Evolutionary conservation across 1,140 invertebrate species (phyloP).

Genomic region (Orchesella cincta): DNA sequence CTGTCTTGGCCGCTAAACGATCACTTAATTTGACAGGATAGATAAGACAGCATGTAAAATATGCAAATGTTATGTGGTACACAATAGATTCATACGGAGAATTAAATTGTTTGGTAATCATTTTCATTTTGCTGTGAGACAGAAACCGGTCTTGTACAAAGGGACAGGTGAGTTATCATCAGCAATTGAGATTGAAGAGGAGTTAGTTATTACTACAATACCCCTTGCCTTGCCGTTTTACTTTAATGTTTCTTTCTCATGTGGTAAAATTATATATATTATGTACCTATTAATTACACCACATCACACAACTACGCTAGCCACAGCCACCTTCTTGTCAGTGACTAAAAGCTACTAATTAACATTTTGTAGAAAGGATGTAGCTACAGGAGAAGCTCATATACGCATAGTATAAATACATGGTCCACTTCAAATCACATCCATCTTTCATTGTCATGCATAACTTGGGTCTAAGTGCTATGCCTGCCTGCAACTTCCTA

Average conservation of each 20-base stretch:
- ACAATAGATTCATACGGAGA: background rate
- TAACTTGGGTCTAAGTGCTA: too few relatives aligned
- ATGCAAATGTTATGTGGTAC: background rate
- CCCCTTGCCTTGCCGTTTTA: too few relatives aligned
- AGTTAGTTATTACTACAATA: too few relatives aligned
- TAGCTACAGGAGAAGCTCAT: too few relatives aligned
- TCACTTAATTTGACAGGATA: slow-evolving; percentile 16
- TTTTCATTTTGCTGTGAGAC: background rate
- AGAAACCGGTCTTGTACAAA: background rate
- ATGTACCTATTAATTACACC: background rate
- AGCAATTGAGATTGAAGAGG: too few relatives aligned
- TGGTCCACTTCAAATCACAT: too few relatives aligned
- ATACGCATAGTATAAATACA: too few relatives aligned
- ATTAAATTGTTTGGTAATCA: background rate
- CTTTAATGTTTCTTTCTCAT: background rate
- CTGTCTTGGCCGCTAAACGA: background rate
- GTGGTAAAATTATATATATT: too few relatives aligned
- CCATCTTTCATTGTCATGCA: too few relatives aligned
- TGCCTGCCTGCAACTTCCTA: too few relatives aligned
- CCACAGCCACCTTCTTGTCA: background rate
- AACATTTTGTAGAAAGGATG: background rate
- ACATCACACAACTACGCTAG: background rate
- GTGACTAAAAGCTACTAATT: background rate
- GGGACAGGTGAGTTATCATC: too few relatives aligned
- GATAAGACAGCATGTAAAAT: too few relatives aligned